phyloP scores from a whole-genome alignment of 1,140 invertebrate genomes.

The Polypedilum vanderplanki region DNA sequence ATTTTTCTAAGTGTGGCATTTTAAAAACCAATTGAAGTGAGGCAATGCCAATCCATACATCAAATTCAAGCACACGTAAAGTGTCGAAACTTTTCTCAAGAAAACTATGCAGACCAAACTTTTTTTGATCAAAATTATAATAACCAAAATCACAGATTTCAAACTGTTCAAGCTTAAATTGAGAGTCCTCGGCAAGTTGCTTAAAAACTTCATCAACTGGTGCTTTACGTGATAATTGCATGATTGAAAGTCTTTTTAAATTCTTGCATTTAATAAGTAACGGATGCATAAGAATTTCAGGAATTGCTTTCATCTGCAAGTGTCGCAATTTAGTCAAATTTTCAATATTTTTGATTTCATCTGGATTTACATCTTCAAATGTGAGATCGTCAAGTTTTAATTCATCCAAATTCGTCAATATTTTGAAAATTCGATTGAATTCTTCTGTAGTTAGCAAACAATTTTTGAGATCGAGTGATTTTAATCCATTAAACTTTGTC shows the following conservation, averaged over 20 bases:
- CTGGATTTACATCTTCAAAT: not conserved
- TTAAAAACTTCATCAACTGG: not conserved
- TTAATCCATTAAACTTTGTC: not conserved
- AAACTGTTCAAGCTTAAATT: not conserved
- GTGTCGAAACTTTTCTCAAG: not conserved
- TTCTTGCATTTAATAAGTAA: not conserved
- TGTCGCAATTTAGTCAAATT: not conserved
- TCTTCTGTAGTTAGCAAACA: not conserved
- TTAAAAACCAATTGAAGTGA: not conserved
- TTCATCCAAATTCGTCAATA: not conserved
- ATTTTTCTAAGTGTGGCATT: not conserved
- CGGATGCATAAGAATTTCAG: not conserved
- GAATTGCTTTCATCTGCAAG: not conserved
- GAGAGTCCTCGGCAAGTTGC: not conserved
- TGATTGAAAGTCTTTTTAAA: not conserved
- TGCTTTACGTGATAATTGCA: not conserved
- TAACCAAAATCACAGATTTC: not conserved
- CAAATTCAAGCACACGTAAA: not conserved
- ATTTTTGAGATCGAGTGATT: not conserved
- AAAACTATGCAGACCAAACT: not conserved
- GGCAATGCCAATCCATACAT: not conserved
- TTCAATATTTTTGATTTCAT: not conserved
- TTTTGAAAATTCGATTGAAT: not conserved
- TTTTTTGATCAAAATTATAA: conserved; percentile 5
- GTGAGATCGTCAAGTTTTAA: not conserved